Evolutionary conservation across 1,140 invertebrate species (phyloP).

Genomic region (Drosophila funebris): DNA sequence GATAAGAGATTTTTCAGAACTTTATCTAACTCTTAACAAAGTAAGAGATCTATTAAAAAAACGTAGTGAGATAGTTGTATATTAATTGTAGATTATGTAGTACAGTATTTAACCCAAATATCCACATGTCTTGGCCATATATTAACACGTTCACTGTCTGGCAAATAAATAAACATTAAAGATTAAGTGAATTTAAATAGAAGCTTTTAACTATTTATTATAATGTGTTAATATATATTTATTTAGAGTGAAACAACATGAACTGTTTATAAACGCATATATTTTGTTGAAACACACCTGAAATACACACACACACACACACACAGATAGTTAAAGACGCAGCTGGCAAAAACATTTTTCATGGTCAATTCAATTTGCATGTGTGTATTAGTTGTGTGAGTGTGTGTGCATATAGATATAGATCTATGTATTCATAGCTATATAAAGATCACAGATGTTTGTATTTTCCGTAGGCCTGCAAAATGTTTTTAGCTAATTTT

Average conservation of each 20-base stretch:
- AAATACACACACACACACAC: background rate
- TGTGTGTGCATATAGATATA: background rate
- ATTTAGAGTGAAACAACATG: background rate
- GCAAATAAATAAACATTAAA: background rate
- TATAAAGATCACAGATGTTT: conserved; percentile 33
- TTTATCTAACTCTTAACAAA: too few species aligned
- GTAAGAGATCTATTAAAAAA: too few species aligned
- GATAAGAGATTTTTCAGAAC: too few species aligned
- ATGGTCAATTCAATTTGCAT: conserved; percentile 46
- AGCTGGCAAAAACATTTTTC: conserved; percentile 39
- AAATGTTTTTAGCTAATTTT: conserved; percentile 26
- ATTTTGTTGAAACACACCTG: conserved; percentile 19
- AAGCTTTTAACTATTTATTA: background rate
- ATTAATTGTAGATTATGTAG: background rate
- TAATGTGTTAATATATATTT: conserved; percentile 7
- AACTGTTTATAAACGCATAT: background rate
- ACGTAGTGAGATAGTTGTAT: too few species aligned
- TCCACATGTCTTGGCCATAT: background rate
- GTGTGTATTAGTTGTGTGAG: background rate
- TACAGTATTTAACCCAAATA: background rate
- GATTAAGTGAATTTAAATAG: background rate
- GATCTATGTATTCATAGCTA: conserved; percentile 12
- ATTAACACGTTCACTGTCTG: background rate
- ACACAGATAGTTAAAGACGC: conserved; percentile 1
- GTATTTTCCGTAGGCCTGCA: conserved; percentile 38